Evolutionary conservation across 2,797 vertebrate species (phyloP).

Genomic region (Eulemur rubriventer): DNA sequence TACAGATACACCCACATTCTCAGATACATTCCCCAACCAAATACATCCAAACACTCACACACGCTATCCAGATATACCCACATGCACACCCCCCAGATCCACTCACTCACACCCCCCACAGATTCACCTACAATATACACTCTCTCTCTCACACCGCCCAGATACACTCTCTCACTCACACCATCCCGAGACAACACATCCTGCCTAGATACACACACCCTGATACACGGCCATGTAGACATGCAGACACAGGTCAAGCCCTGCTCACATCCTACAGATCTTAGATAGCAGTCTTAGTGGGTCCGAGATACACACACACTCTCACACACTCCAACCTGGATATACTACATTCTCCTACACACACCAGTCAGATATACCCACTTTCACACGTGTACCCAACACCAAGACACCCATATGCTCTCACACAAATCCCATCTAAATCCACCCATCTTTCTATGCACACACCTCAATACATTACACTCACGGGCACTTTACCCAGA

Average conservation of each 20-base stretch:
- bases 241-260: neutral
- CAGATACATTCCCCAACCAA: constrained; percentile 4
- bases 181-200: neutral
- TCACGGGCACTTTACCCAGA: constrained; percentile 1
- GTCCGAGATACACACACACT: neutral
- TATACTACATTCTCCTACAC: neutral
- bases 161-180: neutral
- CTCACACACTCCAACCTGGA: neutral
- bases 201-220: neutral
- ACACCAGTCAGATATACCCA: constrained; percentile 14
- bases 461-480: constrained; percentile 18
- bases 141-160: neutral
- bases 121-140: neutral
- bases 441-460: neutral
- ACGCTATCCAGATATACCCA: constrained; percentile 26
- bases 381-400: neutral
- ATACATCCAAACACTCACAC: constrained; percentile 9
- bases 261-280: neutral
- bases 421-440: constrained; percentile 41
- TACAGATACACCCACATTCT: neutral
- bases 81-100: neutral
- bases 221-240: neutral
- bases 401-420: neutral
- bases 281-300: neutral
- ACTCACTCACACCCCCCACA: neutral